Percentiles rank a stretch among this genome's conserved stretches.
Conservation (phyloP, 2,797 vertebrate genomes). For the Pantherophis alleghaniensis region DNA sequence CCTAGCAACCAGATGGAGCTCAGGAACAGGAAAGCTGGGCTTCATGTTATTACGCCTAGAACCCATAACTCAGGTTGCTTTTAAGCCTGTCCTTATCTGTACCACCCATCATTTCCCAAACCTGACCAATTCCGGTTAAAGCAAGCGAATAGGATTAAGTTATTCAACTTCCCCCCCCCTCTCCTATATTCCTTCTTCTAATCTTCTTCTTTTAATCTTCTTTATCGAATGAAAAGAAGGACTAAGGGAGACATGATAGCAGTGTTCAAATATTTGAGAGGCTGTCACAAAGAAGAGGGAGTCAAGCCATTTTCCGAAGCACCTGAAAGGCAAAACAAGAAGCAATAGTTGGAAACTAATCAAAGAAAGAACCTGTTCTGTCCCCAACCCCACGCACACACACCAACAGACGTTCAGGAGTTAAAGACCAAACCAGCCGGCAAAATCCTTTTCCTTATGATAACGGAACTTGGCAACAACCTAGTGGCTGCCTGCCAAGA, state of each 20-base stretch:
- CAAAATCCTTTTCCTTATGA: too few species aligned
- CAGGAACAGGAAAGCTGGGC: neutral
- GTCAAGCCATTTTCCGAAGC: neutral
- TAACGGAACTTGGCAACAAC: too few species aligned
- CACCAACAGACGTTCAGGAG: too few species aligned
- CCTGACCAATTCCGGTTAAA: neutral
- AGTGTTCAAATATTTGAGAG: neutral
- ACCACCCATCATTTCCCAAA: neutral
- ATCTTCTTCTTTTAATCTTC: neutral
- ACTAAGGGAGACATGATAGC: neutral
- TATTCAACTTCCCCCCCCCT: rapidly evolving
- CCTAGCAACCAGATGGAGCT: neutral
- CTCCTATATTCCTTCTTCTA: neutral
- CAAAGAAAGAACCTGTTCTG: neutral
- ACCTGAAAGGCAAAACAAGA: neutral
- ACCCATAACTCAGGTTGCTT: neutral
- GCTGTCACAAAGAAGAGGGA: neutral
- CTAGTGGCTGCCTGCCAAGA: too few species aligned
- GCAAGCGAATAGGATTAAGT: neutral
- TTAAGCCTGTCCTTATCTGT: neutral
- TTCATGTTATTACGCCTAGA: neutral
- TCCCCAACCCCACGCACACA: too few species aligned
- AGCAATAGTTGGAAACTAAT: neutral
- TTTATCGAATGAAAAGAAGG: neutral
- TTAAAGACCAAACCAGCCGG: too few species aligned